Conservation (phyloP, 2,113 vertebrate genomes). For the Aramus guarauna region DNA sequence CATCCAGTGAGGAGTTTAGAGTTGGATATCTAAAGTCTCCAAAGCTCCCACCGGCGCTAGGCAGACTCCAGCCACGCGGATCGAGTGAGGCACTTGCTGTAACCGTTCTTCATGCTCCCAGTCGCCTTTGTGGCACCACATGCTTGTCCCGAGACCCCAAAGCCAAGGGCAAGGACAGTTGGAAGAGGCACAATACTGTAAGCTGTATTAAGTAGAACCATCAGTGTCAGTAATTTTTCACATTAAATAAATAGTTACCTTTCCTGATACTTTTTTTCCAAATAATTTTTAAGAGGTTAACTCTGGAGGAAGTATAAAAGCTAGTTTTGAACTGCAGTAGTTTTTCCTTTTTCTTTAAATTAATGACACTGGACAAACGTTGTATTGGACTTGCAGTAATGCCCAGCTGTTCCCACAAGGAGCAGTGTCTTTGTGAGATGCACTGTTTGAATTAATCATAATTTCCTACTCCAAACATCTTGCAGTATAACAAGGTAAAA, state of each 20-base stretch:
- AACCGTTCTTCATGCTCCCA: background rate
- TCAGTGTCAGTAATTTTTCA: background rate
- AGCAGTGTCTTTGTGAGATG: background rate
- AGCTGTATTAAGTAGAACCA: background rate
- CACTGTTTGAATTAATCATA: background rate
- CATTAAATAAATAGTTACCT: background rate
- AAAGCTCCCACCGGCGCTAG: background rate
- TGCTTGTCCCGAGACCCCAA: background rate
- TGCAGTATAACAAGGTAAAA: background rate
- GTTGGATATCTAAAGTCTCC: background rate
- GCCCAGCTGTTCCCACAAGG: background rate
- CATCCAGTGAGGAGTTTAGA: background rate
- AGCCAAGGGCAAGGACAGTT: background rate
- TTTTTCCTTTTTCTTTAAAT: background rate
- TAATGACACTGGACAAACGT: background rate
- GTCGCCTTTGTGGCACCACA: background rate
- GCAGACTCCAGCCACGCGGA: background rate
- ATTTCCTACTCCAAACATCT: background rate
- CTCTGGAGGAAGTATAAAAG: background rate
- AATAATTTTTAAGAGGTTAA: background rate
- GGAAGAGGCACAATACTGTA: background rate
- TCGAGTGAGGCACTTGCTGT: background rate
- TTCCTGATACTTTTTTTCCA: background rate
- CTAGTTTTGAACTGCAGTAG: background rate
- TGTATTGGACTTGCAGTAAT: background rate